phyloP scores from a whole-genome alignment of 2,113 vertebrate species.

The Cinclus cinclus region DNA sequence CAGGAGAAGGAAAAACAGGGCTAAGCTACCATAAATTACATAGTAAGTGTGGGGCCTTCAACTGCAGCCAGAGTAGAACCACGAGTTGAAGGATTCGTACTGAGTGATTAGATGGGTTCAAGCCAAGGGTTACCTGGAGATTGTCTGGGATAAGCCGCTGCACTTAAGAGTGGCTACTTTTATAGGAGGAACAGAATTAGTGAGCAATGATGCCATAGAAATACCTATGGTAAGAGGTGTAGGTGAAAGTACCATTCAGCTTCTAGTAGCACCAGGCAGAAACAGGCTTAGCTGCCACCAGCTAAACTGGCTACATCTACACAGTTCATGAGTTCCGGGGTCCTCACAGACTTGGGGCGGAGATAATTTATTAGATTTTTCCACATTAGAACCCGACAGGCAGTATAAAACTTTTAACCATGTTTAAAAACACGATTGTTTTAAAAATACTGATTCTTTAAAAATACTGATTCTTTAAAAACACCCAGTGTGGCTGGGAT shows the following conservation, averaged over 20 bases:
- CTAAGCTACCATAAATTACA: not conserved
- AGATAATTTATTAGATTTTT: conserved; percentile 36
- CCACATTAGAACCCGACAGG: not conserved
- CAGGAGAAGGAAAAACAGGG: not conserved
- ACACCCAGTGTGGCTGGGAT: not conserved
- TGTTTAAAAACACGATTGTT: not conserved
- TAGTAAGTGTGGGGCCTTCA: not conserved
- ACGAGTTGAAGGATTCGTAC: not conserved
- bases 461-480: not conserved
- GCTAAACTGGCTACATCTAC: not conserved
- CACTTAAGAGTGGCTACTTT: not conserved
- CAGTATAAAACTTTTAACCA: not conserved
- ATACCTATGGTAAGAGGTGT: not conserved
- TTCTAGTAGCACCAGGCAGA: not conserved
- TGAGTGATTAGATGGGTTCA: not conserved
- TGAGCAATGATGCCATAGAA: not conserved
- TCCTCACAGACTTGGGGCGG: not conserved
- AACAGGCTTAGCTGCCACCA: not conserved
- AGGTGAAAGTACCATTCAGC: not conserved
- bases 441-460: not conserved
- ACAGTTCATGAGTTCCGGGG: not conserved
- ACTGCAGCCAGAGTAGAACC: not conserved
- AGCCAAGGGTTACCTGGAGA: not conserved
- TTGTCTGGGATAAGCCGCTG: not conserved
- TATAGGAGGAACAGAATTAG: not conserved